Base-by-base conservation (phyloP, 2,888 invertebrate species). In the Anticlea derivata region DNA sequence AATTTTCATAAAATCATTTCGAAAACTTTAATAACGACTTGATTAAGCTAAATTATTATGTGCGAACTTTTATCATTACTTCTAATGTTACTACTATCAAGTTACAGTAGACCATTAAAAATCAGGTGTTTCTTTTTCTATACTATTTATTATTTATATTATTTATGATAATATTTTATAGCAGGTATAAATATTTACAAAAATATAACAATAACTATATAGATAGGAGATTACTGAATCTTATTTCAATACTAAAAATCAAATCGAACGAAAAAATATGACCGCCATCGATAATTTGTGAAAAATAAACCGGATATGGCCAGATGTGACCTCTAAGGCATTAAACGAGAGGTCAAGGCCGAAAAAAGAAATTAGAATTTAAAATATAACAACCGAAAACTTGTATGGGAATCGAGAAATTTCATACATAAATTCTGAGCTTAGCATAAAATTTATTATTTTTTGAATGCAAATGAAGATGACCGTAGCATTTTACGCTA, bases 271-370 rank as follows among this genome's bases (percentile, higher is more conserved):
- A 40, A 45, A 40, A 29, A 22, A 20, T 41, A 26, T 22, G 17
- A 26, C 10, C 10, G 8, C 13, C 24, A 26, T 45, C 6, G 5
- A 39, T 43, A 31, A 27, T 17, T 44, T 12, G 38, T 44, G 30
- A 53, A 45, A 46, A 39, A 39, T 11, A 44, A 33, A 54, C 44
- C 48, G 40, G 40, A 54, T 45, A 31, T 12, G 12, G 5, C 17
- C 48, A 44, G 43, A 39, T 51, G 35, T 30, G 48, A 56, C 52
- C 54, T 58, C 31, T 39, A 33, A 34, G 27, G 35, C 23, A 47
- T 22, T 40, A 46, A 61, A 61, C 61, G 53, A 56, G 58, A 60
- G 65, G 64, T 70, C 73, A 73, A 73, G 73, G 73, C 58, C 73
- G 60, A 29, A 48, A 59, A 62, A 53, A 63, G 60, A 58, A 63